These are phyloP conservation scores for Erebia palarica DNA, from an alignment of 2,888 invertebrate genomes.

Conservation along the genomic window DNA sequence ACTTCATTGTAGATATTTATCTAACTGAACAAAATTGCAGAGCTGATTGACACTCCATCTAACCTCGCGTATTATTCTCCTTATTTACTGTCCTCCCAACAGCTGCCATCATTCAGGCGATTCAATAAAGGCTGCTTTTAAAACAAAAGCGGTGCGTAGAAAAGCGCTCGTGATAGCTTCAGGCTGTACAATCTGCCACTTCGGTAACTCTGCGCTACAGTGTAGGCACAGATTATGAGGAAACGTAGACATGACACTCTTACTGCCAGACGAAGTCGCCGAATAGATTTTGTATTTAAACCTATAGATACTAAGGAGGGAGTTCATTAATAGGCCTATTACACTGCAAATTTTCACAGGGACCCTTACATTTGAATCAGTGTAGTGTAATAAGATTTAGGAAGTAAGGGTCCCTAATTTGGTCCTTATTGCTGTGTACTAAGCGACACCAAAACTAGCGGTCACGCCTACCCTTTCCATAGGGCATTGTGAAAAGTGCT, in stretches of 20 bases:
- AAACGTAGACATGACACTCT: conserved; percentile 26
- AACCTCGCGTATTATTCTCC: conserved; percentile 27
- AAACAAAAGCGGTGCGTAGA: conserved; percentile 60
- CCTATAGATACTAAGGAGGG: too few relatives aligned
- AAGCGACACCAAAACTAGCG: too few relatives aligned
- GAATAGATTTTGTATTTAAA: too few relatives aligned
- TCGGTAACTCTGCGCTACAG: conserved; percentile 66
- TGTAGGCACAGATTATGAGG: conserved; percentile 44
- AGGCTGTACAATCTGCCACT: conserved; percentile 73
- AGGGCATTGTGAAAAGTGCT: too few relatives aligned
- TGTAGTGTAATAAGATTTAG: too few relatives aligned
- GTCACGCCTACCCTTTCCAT: too few relatives aligned
- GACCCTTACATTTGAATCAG: too few relatives aligned
- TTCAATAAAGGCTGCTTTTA: conserved; percentile 49
- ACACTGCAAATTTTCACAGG: too few relatives aligned
- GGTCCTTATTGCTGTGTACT: too few relatives aligned
- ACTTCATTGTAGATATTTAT: too few relatives aligned
- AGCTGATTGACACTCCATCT: conserved; percentile 21
- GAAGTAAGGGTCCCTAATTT: too few relatives aligned
- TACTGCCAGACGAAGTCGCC: not conserved
- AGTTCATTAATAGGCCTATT: too few relatives aligned
- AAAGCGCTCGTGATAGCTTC: conserved; percentile 69
- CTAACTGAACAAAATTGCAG: conserved; percentile 10
- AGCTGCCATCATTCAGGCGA: conserved; percentile 47
- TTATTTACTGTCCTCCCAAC: conserved; percentile 40